Base-by-base conservation (phyloP, 2,797 vertebrate species). In the Pteronotus mesoamericanus region DNA sequence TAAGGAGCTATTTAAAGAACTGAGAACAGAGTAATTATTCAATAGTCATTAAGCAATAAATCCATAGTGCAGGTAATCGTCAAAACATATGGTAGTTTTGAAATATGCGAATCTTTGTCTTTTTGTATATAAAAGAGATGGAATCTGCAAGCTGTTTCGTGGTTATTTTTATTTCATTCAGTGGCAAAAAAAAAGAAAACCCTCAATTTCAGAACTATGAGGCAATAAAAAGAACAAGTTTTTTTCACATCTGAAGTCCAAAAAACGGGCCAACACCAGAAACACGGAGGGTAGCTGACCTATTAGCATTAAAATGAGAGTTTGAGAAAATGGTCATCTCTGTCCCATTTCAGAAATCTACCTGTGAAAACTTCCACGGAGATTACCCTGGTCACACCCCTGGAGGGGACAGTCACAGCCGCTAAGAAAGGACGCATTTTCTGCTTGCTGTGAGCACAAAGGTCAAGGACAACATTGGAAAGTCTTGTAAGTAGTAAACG, bases 401-500 rank as follows among this genome's bases (percentile, higher is more conserved):
- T n/a, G 77, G 68, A 89, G 57, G 75, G 91, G 55, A 39, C 55
- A 37, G n/a, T 12, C 69, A 8, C 83, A 42, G 61, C 55, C 69
- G 16, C n/a, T 84, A 39, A 57, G 75, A 69, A 85, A 82, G 85
- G 82, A 80, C 85, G 57, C 68, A 22, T 68, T 94, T 78, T 84
- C 48, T 82, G 37, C 94, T 87, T 46, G 57, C 91, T 44, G 26
- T 59, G 84, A 96, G 55, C 29, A 21, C 15, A 26, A 74, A 95
- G 91, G 86, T 92, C 91, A 87, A 48, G 57, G 55, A 57, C 93
- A 83, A 93, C 15, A 16, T 72, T 44, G 93, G 95, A 96, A 59
- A 64, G 72, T 92, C 42, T 66, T 95, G 59, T 82, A 86, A 97
- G 93, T 74, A 95, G 66, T 37, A 93, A 66, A 94, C 94, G 85